Conservation (phyloP, 2,888 invertebrate species). For the Oscheius myriophilus region DNA sequence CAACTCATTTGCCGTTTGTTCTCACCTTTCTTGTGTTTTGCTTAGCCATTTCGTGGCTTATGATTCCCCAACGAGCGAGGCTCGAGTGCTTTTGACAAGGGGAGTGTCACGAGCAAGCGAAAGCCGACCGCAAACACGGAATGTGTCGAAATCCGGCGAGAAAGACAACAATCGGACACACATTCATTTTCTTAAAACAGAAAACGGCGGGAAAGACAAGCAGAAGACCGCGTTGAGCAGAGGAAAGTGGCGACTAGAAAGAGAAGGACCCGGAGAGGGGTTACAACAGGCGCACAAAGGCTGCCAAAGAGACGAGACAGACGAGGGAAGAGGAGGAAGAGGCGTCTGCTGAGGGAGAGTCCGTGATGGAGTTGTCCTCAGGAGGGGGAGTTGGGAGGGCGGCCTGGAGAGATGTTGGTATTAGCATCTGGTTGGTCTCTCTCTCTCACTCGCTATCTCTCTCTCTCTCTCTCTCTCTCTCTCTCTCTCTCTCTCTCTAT, state of each 20-base stretch:
- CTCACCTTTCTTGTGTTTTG: too few species aligned
- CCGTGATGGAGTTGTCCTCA: constrained; percentile 46
- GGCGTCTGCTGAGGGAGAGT: constrained; percentile 30
- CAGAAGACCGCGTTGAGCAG: constrained; percentile 1
- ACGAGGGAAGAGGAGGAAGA: constrained; percentile 6
- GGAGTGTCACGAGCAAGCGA: constrained; percentile 26
- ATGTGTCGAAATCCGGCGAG: constrained; percentile 26
- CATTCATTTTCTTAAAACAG: constrained; percentile 15
- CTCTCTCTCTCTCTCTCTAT: neutral
- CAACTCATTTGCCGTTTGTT: too few species aligned
- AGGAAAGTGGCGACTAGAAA: constrained; percentile 12
- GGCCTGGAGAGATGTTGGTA: constrained; percentile 31
- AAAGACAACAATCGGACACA: constrained; percentile 19
- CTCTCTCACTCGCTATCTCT: too few species aligned
- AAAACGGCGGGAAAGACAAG: constrained; percentile 3
- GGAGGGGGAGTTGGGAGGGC: constrained; percentile 32
- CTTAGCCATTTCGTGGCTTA: too few species aligned
- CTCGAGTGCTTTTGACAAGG: constrained; percentile 26
- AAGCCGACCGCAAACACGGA: constrained; percentile 23
- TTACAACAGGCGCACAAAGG: constrained; percentile 2
- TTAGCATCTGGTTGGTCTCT: neutral
- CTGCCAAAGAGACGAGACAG: constrained; percentile 4
- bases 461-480: too few species aligned
- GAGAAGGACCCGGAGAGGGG: constrained; percentile 1
- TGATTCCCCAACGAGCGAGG: neutral